Evolutionary conservation across 2,113 vertebrate genomes (phyloP).

Genomic region (Trematomus loennbergii): DNA sequence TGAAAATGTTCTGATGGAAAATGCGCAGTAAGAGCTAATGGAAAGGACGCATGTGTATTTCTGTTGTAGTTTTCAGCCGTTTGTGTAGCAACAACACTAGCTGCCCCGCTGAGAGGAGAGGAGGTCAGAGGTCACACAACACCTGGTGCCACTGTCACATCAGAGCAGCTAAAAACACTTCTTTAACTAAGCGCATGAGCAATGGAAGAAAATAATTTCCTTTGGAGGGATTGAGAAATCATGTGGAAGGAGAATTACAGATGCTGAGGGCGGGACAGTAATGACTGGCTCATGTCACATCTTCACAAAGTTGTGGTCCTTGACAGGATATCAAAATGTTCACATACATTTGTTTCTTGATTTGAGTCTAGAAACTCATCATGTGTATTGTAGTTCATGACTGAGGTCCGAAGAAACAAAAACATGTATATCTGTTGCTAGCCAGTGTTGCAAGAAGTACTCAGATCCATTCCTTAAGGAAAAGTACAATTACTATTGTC

Average conservation of each 20-base stretch:
- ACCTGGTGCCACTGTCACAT: background rate
- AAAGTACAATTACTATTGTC: no score
- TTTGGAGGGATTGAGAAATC: background rate
- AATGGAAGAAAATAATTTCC: conserved; percentile 30
- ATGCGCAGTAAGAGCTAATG: background rate
- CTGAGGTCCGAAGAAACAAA: background rate
- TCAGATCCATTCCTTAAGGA: no score
- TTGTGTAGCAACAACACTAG: background rate
- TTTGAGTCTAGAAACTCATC: background rate
- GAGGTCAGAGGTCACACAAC: conserved; percentile 5
- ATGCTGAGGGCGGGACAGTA: background rate
- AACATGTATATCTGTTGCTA: no score
- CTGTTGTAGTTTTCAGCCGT: background rate
- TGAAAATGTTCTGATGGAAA: background rate
- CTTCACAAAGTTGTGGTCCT: conserved; percentile 21
- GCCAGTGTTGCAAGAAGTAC: no score
- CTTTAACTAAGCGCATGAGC: background rate
- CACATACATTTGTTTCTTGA: no score
- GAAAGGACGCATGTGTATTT: background rate
- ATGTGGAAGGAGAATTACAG: background rate
- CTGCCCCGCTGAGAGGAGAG: background rate
- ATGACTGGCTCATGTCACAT: conserved; percentile 9
- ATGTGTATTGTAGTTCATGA: background rate
- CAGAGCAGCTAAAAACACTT: background rate
- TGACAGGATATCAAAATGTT: background rate